Percentiles rank a stretch among this genome's conserved stretches.
These are phyloP conservation scores for Lamproptera curius DNA, from an alignment of 2,888 invertebrate species.

Conservation along the genomic window DNA sequence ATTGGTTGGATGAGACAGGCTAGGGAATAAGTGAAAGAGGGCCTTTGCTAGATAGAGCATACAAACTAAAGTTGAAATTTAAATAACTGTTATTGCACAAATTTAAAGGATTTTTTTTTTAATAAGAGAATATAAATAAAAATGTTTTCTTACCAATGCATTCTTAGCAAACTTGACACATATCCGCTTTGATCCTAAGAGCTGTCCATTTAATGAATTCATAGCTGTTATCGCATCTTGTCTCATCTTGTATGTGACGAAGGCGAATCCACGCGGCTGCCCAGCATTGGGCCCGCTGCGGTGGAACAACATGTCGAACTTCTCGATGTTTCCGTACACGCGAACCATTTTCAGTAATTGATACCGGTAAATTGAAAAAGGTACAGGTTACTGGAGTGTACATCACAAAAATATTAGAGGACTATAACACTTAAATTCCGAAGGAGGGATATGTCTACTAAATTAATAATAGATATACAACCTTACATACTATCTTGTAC, in stretches of 20 bases:
- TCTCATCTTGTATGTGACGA: conserved; percentile 87
- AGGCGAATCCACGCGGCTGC: conserved; percentile 95
- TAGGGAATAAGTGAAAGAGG: too few relatives aligned
- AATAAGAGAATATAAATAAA: too few relatives aligned
- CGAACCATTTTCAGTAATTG: conserved; percentile 97
- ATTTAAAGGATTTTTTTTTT: too few relatives aligned
- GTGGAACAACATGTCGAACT: conserved; percentile 97
- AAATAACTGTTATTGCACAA: too few relatives aligned
- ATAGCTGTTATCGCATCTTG: conserved; percentile 86
- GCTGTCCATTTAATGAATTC: conserved; percentile 84
- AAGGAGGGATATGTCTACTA: too few relatives aligned
- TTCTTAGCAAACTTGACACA: conserved; percentile 90
- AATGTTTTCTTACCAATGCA: conserved; percentile 74
- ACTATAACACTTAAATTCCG: not conserved
- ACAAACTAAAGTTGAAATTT: too few relatives aligned
- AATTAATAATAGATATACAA: too few relatives aligned
- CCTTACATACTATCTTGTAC: too few relatives aligned
- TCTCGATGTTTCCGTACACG: conserved; percentile 94
- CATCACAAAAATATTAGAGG: not conserved
- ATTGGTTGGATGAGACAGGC: too few relatives aligned
- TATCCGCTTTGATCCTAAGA: conserved; percentile 85
- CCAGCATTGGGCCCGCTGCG: conserved; percentile 93
- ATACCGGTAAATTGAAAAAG: conserved; percentile 86
- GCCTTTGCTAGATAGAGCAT: too few relatives aligned
- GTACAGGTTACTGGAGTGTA: conserved; percentile 46